Percentiles rank a stretch among this genome's conserved stretches.
phyloP scores from a whole-genome alignment of 2,888 invertebrate species.

The Eucriotettix oculatus region DNA sequence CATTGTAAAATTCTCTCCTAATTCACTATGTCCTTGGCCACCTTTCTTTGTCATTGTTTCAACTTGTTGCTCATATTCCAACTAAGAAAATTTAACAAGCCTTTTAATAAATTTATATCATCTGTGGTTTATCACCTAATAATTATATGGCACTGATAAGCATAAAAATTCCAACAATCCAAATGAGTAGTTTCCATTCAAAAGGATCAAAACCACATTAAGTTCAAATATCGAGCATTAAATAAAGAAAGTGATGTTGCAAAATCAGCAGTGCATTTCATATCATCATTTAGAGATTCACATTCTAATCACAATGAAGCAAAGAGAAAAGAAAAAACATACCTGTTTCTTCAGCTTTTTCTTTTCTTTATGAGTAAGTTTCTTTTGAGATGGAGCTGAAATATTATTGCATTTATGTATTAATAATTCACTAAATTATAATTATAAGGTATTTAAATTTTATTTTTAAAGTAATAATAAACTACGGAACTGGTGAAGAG shows the following conservation, averaged over 20 bases:
- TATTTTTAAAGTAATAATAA: not conserved
- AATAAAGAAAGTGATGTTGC: no score
- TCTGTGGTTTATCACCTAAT: not conserved
- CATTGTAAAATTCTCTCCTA: conserved; percentile 89
- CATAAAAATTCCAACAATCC: not conserved
- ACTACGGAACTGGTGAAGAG: no score
- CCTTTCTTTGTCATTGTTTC: conserved; percentile 72
- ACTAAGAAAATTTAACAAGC: conserved; percentile 27
- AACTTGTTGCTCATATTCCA: conserved; percentile 77
- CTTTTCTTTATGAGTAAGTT: conserved; percentile 79
- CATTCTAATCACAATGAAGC: no score
- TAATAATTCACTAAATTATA: not conserved
- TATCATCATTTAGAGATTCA: no score
- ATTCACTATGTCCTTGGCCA: conserved; percentile 74
- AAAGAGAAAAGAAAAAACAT: not conserved
- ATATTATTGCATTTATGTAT: not conserved
- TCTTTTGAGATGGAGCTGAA: conserved; percentile 30
- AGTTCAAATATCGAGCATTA: no score
- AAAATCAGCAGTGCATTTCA: no score
- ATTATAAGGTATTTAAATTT: conserved; percentile 1
- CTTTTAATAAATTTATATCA: not conserved
- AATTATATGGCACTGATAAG: not conserved
- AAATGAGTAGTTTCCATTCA: no score
- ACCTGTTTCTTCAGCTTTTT: conserved; percentile 66
- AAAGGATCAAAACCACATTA: no score